phyloP scores from a whole-genome alignment of 2,888 invertebrate genomes.

The Chironomus riparius region DNA sequence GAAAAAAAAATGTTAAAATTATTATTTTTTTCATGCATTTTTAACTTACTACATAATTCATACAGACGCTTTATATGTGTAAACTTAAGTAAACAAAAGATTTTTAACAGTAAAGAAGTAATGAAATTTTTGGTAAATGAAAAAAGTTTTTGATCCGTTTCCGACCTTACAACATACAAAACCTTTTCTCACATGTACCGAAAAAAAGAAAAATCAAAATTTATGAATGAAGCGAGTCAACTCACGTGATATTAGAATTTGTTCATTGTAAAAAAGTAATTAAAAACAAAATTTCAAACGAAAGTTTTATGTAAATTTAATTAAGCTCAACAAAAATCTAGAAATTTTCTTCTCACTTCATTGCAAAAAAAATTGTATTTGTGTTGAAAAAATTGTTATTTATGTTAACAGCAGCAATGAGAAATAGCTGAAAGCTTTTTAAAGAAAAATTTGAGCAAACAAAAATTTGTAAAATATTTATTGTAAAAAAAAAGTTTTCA shows the following conservation, averaged over 20 bases:
- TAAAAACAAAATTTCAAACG: neutral
- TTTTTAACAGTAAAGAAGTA: too few relatives aligned
- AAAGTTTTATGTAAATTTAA: neutral
- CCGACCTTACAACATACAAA: too few relatives aligned
- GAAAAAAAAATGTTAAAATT: too few relatives aligned
- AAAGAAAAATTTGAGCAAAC: neutral
- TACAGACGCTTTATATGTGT: too few relatives aligned
- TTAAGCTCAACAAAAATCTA: neutral
- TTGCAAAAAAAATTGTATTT: neutral
- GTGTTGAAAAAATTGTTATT: neutral
- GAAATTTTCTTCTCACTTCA: neutral
- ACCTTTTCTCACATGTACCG: too few relatives aligned
- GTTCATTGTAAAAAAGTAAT: neutral
- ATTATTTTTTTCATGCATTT: too few relatives aligned
- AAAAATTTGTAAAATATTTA: neutral
- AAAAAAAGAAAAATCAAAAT: too few relatives aligned
- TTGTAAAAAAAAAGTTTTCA: neutral
- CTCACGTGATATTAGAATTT: neutral
- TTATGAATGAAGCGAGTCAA: neutral
- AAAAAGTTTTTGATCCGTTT: too few relatives aligned
- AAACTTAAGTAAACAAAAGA: too few relatives aligned
- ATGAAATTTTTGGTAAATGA: too few relatives aligned
- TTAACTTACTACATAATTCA: too few relatives aligned
- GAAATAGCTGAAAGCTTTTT: neutral
- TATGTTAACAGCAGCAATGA: neutral